Base-by-base conservation (phyloP, 1,140 invertebrate species). In the Melipona quadrifasciata region DNA sequence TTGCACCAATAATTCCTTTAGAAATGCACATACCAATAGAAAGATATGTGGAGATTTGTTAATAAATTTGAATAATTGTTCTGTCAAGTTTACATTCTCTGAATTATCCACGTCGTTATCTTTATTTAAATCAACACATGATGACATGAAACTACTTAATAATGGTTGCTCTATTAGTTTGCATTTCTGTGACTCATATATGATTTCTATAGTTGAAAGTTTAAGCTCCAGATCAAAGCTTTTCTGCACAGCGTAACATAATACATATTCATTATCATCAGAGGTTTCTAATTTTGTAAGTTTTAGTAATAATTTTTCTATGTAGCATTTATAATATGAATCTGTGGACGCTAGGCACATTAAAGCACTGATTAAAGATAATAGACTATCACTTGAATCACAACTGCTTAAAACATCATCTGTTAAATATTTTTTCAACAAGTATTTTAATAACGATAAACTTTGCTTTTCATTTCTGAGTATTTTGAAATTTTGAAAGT, bases 91-190 rank as follows among this genome's bases (percentile, higher is more conserved):
- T 8, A 84, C 16, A 39, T 58, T 73, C 2, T 87, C 61, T 67
- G 14, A 58, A 51, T 87, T 68, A 34, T 72, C 39, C 2, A 31
- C 11, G 67, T 67, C 19, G 75, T 83, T 70, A 17, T 81, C 74
- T 39, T 77, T 76, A 34, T 90, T 86, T 57, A 82, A 47, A 64
- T 86, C 47, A 1, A 71, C 21, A 68, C 80, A 86, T n/a, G 68
- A 85, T 21, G 65, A 57, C 1, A 86, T 11, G 75, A 94, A 93
- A 84, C 83, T 84, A 31, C 92, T 82, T 6, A 91, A 58, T 24
- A 94, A 72, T n/a, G 93, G 92, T 74, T 90, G 81, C 77, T 94
- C 92, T 68, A 94, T 91, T 34, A 93, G 84, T 82, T 91, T 76
- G 39, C 77, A 84, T 16, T 55, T 89, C 53, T 93, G 89, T 3